A percentile compares a stretch with the other conserved stretches of the same genome.
Conservation (phyloP, 2,888 invertebrate species). For the Bugula neritina region DNA sequence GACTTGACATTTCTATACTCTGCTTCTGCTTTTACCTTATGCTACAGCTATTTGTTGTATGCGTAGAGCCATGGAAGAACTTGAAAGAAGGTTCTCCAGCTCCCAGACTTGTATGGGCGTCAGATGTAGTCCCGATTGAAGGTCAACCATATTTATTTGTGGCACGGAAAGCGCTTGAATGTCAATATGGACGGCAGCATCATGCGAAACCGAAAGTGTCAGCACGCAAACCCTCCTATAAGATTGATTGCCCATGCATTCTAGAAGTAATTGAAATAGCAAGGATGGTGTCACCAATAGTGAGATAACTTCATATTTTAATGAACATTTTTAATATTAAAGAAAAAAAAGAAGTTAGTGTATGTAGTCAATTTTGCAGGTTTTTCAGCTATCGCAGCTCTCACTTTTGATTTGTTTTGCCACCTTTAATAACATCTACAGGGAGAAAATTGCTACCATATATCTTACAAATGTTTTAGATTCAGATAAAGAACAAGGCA, state of each 20-base stretch:
- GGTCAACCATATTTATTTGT: neutral
- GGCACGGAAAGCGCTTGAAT: neutral
- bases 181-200: constrained; percentile 13
- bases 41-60: too few species aligned
- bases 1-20: too few species aligned
- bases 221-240: neutral
- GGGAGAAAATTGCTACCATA: too few species aligned
- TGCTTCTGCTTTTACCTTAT: too few species aligned
- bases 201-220: neutral
- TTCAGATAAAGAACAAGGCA: too few species aligned
- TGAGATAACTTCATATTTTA: neutral
- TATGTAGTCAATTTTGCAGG: too few species aligned
- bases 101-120: constrained; percentile 8
- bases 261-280: neutral
- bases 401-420: neutral
- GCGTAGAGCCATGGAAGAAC: constrained; percentile 3
- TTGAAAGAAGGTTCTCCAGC: too few species aligned
- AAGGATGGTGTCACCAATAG: neutral
- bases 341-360: too few species aligned
- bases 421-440: too few species aligned
- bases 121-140: neutral
- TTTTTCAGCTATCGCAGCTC: too few species aligned
- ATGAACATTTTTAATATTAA: too few species aligned
- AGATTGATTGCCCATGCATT: neutral
- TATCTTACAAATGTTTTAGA: too few species aligned